A percentile compares a stretch with the other conserved stretches of the same genome.
Evolutionary conservation across 2,888 invertebrate genomes (phyloP).

Genomic region (Nephrotoma guestfalica): DNA sequence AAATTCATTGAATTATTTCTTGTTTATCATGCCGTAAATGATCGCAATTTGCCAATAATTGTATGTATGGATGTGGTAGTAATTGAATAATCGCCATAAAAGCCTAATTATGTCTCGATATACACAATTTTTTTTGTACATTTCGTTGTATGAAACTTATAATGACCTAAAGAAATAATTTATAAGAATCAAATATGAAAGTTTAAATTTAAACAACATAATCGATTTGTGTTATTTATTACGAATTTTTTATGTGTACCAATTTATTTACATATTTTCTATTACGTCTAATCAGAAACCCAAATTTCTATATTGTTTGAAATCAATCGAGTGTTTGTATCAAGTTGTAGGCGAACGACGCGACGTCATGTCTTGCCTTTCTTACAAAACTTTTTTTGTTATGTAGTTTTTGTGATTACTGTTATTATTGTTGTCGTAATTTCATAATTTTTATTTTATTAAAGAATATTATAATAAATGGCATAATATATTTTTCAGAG

Average conservation of each 20-base stretch:
- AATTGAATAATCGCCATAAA: background rate
- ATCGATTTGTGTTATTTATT: background rate
- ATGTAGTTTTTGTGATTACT: background rate
- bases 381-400: background rate
- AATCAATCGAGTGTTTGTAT: background rate
- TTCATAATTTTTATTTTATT: background rate
- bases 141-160: background rate
- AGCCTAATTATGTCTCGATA: background rate
- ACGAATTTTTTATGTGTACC: background rate
- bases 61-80: background rate
- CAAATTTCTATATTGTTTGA: background rate
- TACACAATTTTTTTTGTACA: background rate
- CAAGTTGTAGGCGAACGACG: background rate
- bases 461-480: background rate
- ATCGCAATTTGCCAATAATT: too few species aligned
- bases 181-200: background rate
- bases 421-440: background rate
- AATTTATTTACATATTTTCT: background rate
- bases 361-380: background rate
- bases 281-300: background rate
- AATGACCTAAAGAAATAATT: background rate
- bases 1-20: too few species aligned
- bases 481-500: background rate
- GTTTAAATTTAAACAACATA: background rate
- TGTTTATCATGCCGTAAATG: too few species aligned